Evolutionary conservation across 2,113 vertebrate genomes (phyloP), one percentile per base, ranked within the genome.

Genomic region (Haliaeetus leucogaster): DNA sequence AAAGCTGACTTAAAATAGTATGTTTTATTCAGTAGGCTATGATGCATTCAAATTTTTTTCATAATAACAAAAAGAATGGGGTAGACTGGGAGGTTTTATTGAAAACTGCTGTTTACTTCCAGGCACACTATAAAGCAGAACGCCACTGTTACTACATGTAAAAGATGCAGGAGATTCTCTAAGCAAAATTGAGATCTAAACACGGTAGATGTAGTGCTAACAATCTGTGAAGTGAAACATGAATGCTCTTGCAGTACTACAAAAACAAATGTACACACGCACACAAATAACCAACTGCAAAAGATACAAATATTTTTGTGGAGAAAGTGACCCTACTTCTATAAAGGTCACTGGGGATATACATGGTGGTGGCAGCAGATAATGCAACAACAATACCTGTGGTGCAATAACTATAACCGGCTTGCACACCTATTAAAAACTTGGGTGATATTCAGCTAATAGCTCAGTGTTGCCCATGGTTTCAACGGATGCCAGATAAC

Each of bases 401-500:
- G 11, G 25, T 48, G 20, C n/a, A 66, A 9, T 22, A 89, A 78
- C 30, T 29, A 32, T 1, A 67, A 32, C 30, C 26, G 38, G 40
- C 21, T 72, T 48, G 34, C 34, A 63, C 27, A 67, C 6, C 22
- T 30, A 17, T 55, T 68, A 80, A 56, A 67, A 90, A 47, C 20
- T 19, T 23, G 47, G 9, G 42, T 50, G 47, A 89, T 20, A 38
- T 40, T 25, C 73, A 83, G 59, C 27, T 73, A 40, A 58, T 8
- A 77, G 53, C 43, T 83, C 47, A 62, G 10, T 22, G 25, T 12
- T 91, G 45, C 19, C 34, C 66, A 8, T 15, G 5, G 36, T 58
- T 80, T 83, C 0, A 2, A 14, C 0, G 2, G 30, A 73, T 40
- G 19, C 13, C 50, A 62, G 36, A 1, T 16, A 67, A 47, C 29